Evolutionary conservation across 2,888 invertebrate genomes (phyloP), one percentile per base, ranked within the genome.

Genomic region (Phania funesta): DNA sequence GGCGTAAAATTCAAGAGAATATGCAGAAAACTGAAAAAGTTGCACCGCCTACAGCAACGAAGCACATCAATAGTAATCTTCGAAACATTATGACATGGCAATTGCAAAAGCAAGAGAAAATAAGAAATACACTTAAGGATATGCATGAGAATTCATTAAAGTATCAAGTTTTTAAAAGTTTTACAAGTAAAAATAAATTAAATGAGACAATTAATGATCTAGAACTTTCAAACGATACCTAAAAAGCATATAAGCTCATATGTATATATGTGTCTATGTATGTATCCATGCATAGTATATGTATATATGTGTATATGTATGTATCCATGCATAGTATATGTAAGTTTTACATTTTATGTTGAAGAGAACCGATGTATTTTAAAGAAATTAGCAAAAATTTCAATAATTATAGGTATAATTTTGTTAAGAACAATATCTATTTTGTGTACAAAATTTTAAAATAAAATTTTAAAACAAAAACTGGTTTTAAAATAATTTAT

Each of bases 71-170:
- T 9, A 60, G 38, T n/a, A 29, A 62, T 32, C 16, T 32, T 13
- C 20, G 64, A 26, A 76, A 62, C 20, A 82, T 75, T 11, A 44
- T 67, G 22, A 75, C 54, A 11, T 84, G 83, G 70, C 64, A 84
- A 50, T 60, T 75, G 3, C 67, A 82, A 41, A 48, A 67, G 20
- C 70, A 80, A 68, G 70, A 85, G 29, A 70, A 74, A 60, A 56
- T 73, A 67, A 32, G 78, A 77, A 83, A 81, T 24, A 81, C 77
- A 11, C 67, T 75, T 18, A 52, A 35, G 8, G 24, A 68, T 44
- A 35, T 60, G 3, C 84, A 85, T 20, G 56, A 83, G n/a, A 89
- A 89, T 71, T 83, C 24, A 65, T 87, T 60, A 82, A 85, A 3
- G 82, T 65, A 52, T 86, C 20, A 67, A 84, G 44, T 80, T 16